Base-by-base conservation (phyloP, 1,140 invertebrate species). In the Apis cerana region DNA sequence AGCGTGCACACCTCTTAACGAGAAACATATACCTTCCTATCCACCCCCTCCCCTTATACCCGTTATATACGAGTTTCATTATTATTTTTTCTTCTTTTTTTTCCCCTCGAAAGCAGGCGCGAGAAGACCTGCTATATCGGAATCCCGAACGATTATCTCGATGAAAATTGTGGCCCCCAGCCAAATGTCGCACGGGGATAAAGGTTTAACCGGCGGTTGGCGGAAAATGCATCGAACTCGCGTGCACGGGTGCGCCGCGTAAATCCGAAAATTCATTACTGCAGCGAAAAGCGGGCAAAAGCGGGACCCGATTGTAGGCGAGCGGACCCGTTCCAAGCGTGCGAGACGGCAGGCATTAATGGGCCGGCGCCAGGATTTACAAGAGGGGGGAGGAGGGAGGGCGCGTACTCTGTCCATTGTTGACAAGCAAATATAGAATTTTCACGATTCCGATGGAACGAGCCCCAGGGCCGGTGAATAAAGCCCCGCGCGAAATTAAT, bases 211-310 rank as follows among this genome's bases (percentile, higher is more conserved):
- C 87, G 83, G 72, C 82, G 84, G 88, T 88, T 85, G 87, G 81
- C 78, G 83, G 87, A 84, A 86, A 89, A 88, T 82, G 81, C 88
- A 82, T 86, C 88, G 86, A 83, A 80, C 84, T 85, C 80, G 33
- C 33, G 86, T 88, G 87, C 88, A 89, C 87, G 87, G 84, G 87
- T 89, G 86, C 81, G 69, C 81, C 88, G 75, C 84, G 88, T 89
- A 89, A 89, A 89, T 89, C 87, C 87, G 88, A 89, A 89, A 89
- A 89, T 89, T 89, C 88, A 89, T 89, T 89, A 89, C 87, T 86
- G 87, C 43, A 23, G 21, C 85, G 77, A 68, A n/a, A 54, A 71
- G 75, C 23, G 64, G 52, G 52, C 52, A 33, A 13, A 52, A 52
- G 50, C 50, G 64, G n/a, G 58, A 17, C 64, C 64, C 87, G 85